Conservation (phyloP, 2,888 invertebrate species). For the Euphydryas editha region DNA sequence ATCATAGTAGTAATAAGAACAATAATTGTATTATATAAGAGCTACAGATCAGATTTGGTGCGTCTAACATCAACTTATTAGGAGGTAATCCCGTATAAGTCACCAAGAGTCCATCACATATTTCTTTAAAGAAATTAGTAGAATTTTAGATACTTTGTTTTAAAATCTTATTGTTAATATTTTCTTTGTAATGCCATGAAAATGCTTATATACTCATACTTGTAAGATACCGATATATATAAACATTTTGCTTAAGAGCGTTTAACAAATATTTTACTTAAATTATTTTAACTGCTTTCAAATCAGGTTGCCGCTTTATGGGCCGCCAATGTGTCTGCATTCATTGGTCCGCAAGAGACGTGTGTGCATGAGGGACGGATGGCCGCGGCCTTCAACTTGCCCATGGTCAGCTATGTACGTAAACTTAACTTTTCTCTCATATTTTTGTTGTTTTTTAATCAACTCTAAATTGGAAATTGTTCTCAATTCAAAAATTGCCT, state of each 20-base stretch:
- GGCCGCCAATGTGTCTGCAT: constrained; percentile 92
- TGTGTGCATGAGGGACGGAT: constrained; percentile 96
- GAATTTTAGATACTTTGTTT: too few species aligned
- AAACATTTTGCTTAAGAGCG: not conserved
- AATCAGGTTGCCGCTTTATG: constrained; percentile 90
- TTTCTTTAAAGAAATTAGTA: too few species aligned
- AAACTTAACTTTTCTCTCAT: not conserved
- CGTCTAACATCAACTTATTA: too few species aligned
- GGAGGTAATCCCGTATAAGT: too few species aligned
- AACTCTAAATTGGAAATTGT: not conserved
- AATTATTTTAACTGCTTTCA: constrained; percentile 10
- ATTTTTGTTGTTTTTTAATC: not conserved
- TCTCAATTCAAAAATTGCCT: too few species aligned
- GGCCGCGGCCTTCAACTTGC: constrained; percentile 96
- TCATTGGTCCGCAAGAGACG: constrained; percentile 92
- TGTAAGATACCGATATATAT: not conserved
- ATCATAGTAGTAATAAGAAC: too few species aligned
- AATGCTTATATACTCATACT: not conserved
- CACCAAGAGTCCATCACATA: too few species aligned
- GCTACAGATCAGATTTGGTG: too few species aligned
- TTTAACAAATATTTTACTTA: not conserved
- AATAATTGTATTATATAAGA: too few species aligned
- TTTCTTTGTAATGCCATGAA: not conserved
- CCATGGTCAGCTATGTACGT: constrained; percentile 98
- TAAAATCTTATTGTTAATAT: too few species aligned